These are phyloP conservation scores for Catostylus mosaicus DNA, from an alignment of 30 jellyfish, hydroid and myxozoan genomes.

Conservation along the genomic window DNA sequence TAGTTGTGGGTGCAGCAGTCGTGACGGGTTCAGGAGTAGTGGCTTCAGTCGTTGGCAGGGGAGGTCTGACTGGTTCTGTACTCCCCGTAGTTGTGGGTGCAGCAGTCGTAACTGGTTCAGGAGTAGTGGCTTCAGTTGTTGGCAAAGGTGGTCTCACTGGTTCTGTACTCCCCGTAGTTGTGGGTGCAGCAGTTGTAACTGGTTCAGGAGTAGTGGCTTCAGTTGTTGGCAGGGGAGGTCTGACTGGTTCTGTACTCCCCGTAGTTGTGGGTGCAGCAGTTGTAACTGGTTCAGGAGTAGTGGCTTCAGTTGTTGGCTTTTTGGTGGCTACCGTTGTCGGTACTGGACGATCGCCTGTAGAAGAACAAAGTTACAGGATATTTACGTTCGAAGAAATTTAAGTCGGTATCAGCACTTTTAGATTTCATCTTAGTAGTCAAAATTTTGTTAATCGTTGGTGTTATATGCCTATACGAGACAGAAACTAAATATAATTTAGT, in stretches of 20 bases:
- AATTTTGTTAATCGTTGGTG: too few species aligned
- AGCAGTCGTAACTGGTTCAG: neutral
- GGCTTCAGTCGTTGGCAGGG: neutral
- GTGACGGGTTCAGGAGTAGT: neutral
- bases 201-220: neutral
- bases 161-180: neutral
- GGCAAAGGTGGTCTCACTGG: neutral
- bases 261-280: conserved; percentile 18
- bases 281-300: neutral
- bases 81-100: neutral
- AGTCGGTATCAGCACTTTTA: too few species aligned
- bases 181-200: conserved; percentile 28
- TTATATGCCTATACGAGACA: neutral
- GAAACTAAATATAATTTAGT: too few species aligned
- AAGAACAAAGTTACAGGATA: neutral
- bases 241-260: too few species aligned
- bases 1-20: neutral
- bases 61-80: neutral
- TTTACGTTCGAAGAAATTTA: neutral
- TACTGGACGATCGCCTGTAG: conserved; percentile 19
- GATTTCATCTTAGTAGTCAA: too few species aligned
- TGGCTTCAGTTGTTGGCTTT: neutral
- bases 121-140: neutral
- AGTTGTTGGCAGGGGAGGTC: too few species aligned
- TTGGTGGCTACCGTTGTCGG: too few species aligned